Conservation (phyloP, 2,113 vertebrate genomes). For the Grammomys surdaster region DNA sequence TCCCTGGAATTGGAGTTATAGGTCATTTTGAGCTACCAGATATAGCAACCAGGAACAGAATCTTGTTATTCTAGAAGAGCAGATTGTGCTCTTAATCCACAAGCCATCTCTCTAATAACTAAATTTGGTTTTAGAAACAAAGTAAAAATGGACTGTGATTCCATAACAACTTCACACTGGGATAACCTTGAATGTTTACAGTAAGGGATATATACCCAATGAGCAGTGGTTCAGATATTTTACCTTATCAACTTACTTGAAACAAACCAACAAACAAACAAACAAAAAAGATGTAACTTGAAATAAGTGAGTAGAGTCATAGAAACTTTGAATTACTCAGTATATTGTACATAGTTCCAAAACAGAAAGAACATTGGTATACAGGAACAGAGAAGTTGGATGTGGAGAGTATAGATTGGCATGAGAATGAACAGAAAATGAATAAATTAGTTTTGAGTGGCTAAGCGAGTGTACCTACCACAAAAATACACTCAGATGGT, state of each 20-base stretch:
- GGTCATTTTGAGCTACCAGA: background rate
- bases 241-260: background rate
- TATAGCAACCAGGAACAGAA: background rate
- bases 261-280: background rate
- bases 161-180: background rate
- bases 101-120: background rate
- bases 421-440: background rate
- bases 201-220: background rate
- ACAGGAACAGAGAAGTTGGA: background rate
- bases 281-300: background rate
- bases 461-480: background rate
- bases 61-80: background rate
- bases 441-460: background rate
- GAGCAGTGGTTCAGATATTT: background rate
- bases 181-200: background rate
- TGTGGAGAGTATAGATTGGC: background rate
- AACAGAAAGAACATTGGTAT: background rate
- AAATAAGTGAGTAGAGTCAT: background rate
- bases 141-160: background rate
- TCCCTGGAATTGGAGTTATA: background rate
- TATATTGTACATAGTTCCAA: background rate
- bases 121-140: background rate
- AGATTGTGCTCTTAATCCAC: background rate
- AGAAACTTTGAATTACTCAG: background rate
- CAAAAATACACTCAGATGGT: background rate